Evolutionary conservation across 2,113 vertebrate genomes (phyloP), one percentile per base, ranked within the genome.

Genomic region (Lethenteron camtschaticum): DNA sequence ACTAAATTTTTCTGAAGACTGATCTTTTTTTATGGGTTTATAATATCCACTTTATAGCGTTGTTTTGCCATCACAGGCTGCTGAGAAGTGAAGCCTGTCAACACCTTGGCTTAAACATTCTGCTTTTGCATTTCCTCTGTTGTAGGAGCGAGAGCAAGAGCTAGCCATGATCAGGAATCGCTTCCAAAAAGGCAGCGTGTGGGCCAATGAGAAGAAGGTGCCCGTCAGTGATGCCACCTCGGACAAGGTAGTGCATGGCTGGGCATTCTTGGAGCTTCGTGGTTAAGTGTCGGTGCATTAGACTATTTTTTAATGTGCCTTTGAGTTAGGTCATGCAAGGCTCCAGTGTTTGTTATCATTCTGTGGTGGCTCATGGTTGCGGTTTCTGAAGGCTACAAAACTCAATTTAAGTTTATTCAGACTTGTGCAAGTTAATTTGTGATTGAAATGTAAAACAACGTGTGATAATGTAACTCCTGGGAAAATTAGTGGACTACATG

Each of bases 111-210:
- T 41, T 41, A 41, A 41, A 41, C 41, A 41, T 41, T 41, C 41
- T 41, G 41, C 41, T 41, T 41, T 41, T 41, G 41, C 41, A 72
- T 69, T 69, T 71, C 11, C 5, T 74, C 68, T 71, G 63, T 73
- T 63, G 11, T 74, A 99, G 94, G 92, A 94, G 73, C 85, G 90
- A 24, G 86, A 96, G 72, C 79, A 79, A 68, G 94, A 99, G 71
- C 83, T 97, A 71, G 84, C 85, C 55, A 81, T 81, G 75, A 85
- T 96, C 69, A 84, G 87, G 57, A 82, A 77, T 75, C 81, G 85
- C 14, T 85, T 89, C 78, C 89, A 94, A 75, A 88, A 79, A 71
- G 82, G 82, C 72, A 88, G 76, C 70, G 73, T 86, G 74, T 85
- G 85, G 81, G 84, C 79, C 68, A 73, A 69, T 1, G 84, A 83